Evolutionary conservation across 2,888 invertebrate species (phyloP).

Genomic region (Desoria tigrina): DNA sequence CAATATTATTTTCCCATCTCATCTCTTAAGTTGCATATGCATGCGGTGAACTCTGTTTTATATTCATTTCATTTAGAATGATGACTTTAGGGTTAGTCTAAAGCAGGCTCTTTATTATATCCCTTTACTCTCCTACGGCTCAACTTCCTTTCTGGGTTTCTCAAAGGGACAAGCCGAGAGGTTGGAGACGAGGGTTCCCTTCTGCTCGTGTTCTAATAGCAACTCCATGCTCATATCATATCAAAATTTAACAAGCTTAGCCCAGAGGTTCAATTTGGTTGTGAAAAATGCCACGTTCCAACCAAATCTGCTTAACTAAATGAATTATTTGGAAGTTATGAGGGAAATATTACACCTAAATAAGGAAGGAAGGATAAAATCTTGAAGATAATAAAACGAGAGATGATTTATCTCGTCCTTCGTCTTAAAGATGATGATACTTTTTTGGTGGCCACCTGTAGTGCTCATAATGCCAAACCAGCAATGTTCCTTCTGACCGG

Average conservation of each 20-base stretch:
- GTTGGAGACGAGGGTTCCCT: too few species aligned
- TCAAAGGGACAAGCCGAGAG: too few species aligned
- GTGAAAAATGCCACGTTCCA: not conserved
- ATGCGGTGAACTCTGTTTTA: slow-evolving; percentile 8
- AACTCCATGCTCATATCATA: too few species aligned
- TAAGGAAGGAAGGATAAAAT: slow-evolving; percentile 6
- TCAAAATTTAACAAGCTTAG: not conserved
- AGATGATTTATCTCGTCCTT: slow-evolving; percentile 2
- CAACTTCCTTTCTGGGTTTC: too few species aligned
- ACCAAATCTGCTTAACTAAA: slow-evolving; percentile 4
- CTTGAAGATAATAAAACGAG: slow-evolving; percentile 4
- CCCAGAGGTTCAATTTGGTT: slow-evolving; percentile 1
- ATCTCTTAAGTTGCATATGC: slow-evolving; percentile 8
- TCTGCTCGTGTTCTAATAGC: too few species aligned
- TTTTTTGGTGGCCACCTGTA: slow-evolving; percentile 9
- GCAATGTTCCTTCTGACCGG: not conserved
- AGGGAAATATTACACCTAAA: slow-evolving; percentile 1
- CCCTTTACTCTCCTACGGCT: too few species aligned
- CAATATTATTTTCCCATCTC: slow-evolving; percentile 8
- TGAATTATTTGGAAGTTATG: slow-evolving; percentile 3
- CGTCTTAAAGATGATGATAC: not conserved
- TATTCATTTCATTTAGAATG: slow-evolving; percentile 10
- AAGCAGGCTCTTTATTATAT: not conserved
- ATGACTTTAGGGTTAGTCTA: slow-evolving; percentile 5
- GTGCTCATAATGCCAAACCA: slow-evolving; percentile 1